Evolutionary conservation across 2,113 vertebrate species (phyloP), one percentile per base, ranked within the genome.

Genomic region (Nesoenas mayeri): DNA sequence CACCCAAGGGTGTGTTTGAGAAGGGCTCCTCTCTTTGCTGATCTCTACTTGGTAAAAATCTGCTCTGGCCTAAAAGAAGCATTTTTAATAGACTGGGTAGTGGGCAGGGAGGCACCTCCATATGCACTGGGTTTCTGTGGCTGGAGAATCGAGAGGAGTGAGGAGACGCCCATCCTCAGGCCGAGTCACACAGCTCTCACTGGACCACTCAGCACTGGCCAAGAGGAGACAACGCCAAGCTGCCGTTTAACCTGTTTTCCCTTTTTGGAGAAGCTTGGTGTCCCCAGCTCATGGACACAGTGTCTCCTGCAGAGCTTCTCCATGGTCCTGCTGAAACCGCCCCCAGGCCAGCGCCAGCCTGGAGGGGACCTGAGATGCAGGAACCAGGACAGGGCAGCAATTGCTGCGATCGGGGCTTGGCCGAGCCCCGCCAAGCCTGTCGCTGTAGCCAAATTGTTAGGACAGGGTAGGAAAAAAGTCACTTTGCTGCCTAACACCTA

Each of bases 51-150:
- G 29, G n/a, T 88, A 61, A 66, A 26, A 67, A 73, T 29, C 50
- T 79, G 26, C 31, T 66, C 34, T 85, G 40, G 40, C 42, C 71
- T 67, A 47, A 92, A 89, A 70, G 19, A 56, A 78, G 40, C 6
- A 4, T 21, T 72, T 69, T 61, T 56, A 32, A 34, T 32, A 40
- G 18, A 7, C 57, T 66, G 58, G 25, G 48, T 17, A 34, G 22
- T 9, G 31, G 51, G 14, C 51, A 71, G 26, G 31, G 53, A 66
- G 61, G 38, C 10, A 56, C 47, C 32, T 70, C 66, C 12, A 20
- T 14, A 13, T 5, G 31, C 1, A 0, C 10, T 34, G 31, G 54
- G 31, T 38, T 85, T 81, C 69, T 2, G 0, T 77, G 40, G 36
- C 19, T 5, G 5, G 6, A 69, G 34, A 71, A 77, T 12, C 24